phyloP scores from a whole-genome alignment of 2,888 invertebrate genomes.

The Ormyrus pomaceus region DNA sequence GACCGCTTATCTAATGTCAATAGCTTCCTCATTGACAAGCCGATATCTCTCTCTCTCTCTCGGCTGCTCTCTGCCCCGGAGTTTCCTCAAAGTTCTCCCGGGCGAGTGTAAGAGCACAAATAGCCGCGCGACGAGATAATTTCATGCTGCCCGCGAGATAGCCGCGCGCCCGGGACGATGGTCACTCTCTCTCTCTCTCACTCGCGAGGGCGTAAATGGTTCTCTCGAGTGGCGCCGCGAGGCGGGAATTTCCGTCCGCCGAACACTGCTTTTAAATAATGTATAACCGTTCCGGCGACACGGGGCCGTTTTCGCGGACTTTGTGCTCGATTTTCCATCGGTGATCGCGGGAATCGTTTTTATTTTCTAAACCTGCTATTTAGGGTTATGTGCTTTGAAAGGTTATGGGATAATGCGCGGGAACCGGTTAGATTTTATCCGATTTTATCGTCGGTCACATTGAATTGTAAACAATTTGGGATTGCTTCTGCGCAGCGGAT shows the following conservation, averaged over 20 bases:
- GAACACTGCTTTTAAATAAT: constrained; percentile 14
- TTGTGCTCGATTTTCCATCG: neutral
- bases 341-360: neutral
- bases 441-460: too few relatives aligned
- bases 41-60: constrained; percentile 14
- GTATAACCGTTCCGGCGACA: neutral
- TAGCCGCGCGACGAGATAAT: constrained; percentile 27
- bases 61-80: neutral
- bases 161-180: constrained; percentile 1
- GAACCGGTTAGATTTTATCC: too few relatives aligned
- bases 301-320: constrained; percentile 1
- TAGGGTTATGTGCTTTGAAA: neutral
- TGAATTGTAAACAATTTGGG: too few relatives aligned
- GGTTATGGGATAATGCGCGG: too few relatives aligned
- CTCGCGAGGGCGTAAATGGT: constrained; percentile 50
- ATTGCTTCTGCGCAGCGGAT: too few relatives aligned
- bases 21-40: constrained; percentile 65
- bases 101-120: constrained; percentile 47
- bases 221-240: constrained; percentile 24
- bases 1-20: constrained; percentile 63
- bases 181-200: neutral
- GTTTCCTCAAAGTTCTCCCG: neutral
- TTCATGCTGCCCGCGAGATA: constrained; percentile 51
- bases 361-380: constrained; percentile 19
- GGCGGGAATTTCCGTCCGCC: constrained; percentile 18